A percentile compares a stretch with the other conserved stretches of the same genome.
Evolutionary conservation across 2,113 vertebrate species (phyloP).

Genomic region (Phylloscopus trochilus): DNA sequence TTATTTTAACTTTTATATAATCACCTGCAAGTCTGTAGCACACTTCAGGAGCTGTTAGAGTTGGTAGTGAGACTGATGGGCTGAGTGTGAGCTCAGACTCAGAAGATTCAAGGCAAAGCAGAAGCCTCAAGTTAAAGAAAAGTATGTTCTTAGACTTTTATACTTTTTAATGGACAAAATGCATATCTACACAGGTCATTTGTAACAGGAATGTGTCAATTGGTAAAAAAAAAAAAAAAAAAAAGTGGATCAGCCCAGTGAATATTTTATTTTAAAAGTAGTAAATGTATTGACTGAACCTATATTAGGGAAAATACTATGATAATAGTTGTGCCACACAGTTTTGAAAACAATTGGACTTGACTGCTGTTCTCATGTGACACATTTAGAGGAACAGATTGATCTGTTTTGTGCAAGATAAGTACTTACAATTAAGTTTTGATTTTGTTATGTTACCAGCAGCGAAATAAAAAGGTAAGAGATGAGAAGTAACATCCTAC

Average conservation of each 20-base stretch:
- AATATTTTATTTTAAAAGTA: conserved; percentile 44
- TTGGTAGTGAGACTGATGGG: conserved; percentile 19
- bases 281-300: conserved; percentile 46
- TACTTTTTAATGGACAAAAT: background rate
- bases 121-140: background rate
- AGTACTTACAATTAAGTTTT: conserved; percentile 66
- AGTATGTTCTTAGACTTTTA: background rate
- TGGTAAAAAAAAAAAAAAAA: background rate
- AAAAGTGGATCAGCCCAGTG: background rate
- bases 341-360: conserved; percentile 70
- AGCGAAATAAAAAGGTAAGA: conserved; percentile 21
- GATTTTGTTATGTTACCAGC: conserved; percentile 59
- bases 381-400: conserved; percentile 68
- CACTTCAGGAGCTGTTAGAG: conserved; percentile 30
- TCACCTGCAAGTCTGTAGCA: conserved; percentile 61
- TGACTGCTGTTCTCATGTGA: conserved; percentile 66
- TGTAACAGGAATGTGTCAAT: conserved; percentile 29
- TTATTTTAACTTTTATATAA: conserved; percentile 70
- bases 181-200: background rate
- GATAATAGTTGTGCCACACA: conserved; percentile 30
- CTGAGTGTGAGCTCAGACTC: conserved; percentile 11
- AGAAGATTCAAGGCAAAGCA: conserved; percentile 23
- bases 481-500: background rate
- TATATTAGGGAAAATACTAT: conserved; percentile 39
- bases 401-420: conserved; percentile 69